Conservation (phyloP, 2,888 invertebrate genomes). For the Alentia gelatinosa region DNA sequence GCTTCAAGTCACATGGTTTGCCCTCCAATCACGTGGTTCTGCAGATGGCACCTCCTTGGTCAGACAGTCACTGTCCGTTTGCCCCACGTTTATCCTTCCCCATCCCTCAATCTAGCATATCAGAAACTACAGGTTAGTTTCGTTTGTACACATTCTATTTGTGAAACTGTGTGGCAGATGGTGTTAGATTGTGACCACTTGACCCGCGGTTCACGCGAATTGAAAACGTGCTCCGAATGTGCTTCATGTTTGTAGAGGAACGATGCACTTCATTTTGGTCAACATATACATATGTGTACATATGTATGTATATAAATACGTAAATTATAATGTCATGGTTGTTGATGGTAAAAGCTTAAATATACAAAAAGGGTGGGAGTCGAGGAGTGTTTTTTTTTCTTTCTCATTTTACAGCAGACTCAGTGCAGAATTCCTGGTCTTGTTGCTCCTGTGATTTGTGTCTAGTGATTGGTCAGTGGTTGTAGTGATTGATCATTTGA, state of each 20-base stretch:
- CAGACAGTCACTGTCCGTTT: background rate
- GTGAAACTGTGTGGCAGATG: conserved; percentile 1
- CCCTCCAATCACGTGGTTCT: too few species aligned
- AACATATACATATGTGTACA: background rate
- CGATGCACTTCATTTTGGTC: background rate
- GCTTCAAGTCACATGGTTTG: too few species aligned
- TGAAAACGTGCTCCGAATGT: background rate
- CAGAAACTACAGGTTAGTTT: conserved; percentile 46
- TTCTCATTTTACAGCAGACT: background rate
- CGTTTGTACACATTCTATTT: conserved; percentile 4
- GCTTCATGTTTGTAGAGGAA: background rate
- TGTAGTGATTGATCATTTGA: background rate
- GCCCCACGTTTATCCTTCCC: background rate
- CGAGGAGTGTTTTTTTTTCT: background rate
- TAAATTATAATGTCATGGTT: background rate
- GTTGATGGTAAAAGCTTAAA: background rate
- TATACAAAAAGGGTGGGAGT: too few species aligned
- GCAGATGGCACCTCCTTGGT: too few species aligned
- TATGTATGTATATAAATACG: background rate
- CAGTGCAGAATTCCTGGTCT: background rate
- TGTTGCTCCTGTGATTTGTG: conserved; percentile 26
- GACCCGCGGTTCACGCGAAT: conserved; percentile 5
- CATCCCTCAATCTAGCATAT: conserved; percentile 9
- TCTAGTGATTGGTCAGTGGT: background rate
- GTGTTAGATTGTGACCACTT: conserved; percentile 35